Evolutionary conservation across 2,113 vertebrate species (phyloP).

Genomic region (Misgurnus anguillicaudatus): DNA sequence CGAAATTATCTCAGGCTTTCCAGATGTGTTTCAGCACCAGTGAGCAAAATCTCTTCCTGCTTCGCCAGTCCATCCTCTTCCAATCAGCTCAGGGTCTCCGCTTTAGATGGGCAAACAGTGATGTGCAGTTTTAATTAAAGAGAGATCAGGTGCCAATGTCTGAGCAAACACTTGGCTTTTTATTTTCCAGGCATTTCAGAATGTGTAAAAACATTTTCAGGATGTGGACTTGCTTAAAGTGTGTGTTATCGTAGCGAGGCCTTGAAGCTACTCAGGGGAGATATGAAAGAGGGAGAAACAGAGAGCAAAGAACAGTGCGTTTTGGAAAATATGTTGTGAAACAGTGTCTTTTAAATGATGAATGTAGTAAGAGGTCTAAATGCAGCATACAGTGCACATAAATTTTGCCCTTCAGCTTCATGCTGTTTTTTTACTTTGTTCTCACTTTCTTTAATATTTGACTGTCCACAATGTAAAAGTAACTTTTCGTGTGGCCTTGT

Average conservation of each 20-base stretch:
- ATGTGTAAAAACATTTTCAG: constrained; percentile 9
- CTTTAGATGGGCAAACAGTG: constrained; percentile 63
- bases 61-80: constrained; percentile 40
- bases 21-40: constrained; percentile 37
- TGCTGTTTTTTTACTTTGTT: not conserved
- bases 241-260: constrained; percentile 15
- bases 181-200: constrained; percentile 56
- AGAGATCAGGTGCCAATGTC: constrained; percentile 58
- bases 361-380: too few relatives aligned
- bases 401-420: not conserved
- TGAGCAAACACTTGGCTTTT: constrained; percentile 61
- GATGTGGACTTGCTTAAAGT: constrained; percentile 10
- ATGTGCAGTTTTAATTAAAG: constrained; percentile 67
- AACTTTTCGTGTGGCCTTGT: too few relatives aligned
- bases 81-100: constrained; percentile 47
- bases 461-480: too few relatives aligned
- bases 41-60: constrained; percentile 50
- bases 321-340: constrained; percentile 22
- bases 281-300: constrained; percentile 23
- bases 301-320: constrained; percentile 13
- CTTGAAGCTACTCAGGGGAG: constrained; percentile 9
- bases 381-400: not conserved
- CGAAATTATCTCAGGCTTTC: constrained; percentile 50
- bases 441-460: not conserved
- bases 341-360: not conserved